These are phyloP conservation scores for Megalops atlanticus DNA, from an alignment of 2,113 vertebrate species.

Conservation along the genomic window DNA sequence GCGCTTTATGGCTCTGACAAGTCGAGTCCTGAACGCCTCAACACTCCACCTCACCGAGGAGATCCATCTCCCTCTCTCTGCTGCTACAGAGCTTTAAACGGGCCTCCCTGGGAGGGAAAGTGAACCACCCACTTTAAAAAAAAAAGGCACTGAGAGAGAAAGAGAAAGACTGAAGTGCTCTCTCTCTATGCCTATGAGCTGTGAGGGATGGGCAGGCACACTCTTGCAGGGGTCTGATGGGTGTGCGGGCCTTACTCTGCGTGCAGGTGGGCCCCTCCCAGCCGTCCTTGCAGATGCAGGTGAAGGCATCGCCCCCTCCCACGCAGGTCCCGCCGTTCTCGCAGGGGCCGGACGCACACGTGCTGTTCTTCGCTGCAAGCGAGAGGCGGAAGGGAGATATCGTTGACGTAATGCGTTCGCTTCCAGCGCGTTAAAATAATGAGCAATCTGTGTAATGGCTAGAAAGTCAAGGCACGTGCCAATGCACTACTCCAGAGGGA, in stretches of 20 bases:
- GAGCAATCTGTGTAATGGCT: too few relatives aligned
- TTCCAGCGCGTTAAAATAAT: neutral
- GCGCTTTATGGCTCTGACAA: neutral
- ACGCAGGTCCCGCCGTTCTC: conserved; percentile 92
- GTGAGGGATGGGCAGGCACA: neutral
- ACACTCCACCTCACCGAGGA: neutral
- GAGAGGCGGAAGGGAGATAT: neutral
- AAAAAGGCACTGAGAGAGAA: neutral
- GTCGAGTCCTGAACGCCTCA: neutral
- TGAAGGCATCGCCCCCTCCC: conserved; percentile 84
- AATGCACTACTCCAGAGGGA: neutral
- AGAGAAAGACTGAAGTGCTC: neutral
- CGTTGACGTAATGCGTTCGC: neutral
- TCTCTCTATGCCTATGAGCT: neutral
- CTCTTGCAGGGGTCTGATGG: conserved; percentile 6
- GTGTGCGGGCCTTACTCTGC: conserved; percentile 74
- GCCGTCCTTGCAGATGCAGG: conserved; percentile 93
- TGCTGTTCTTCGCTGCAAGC: conserved; percentile 83
- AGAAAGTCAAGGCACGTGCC: neutral
- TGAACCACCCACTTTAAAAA: conserved; percentile 15
- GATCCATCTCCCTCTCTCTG: neutral
- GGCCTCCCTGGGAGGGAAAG: neutral
- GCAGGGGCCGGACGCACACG: conserved; percentile 87
- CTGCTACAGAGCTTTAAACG: neutral
- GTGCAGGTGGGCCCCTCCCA: conserved; percentile 91